A percentile compares a stretch with the other conserved stretches of the same genome.
phyloP scores from a whole-genome alignment of 2,113 vertebrate species.

The Ptilonorhynchus violaceus region DNA sequence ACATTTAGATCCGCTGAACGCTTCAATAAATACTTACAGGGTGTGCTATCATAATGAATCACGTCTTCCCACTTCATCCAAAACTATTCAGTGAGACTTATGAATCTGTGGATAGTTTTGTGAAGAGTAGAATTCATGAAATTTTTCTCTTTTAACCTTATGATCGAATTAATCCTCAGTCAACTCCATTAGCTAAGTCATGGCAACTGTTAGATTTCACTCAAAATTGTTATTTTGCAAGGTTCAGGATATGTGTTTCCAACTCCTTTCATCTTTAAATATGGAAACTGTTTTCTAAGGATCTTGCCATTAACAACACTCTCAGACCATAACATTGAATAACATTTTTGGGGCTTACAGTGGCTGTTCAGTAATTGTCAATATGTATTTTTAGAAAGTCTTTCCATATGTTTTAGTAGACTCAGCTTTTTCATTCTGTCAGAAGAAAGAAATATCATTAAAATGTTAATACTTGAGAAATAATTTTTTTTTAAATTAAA shows the following conservation, averaged over 20 bases:
- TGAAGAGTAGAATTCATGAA: neutral
- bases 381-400: neutral
- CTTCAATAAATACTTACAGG: neutral
- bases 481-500: neutral
- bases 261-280: neutral
- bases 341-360: neutral
- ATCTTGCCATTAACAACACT: neutral
- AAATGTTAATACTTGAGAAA: neutral
- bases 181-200: neutral
- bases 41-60: neutral
- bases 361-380: neutral
- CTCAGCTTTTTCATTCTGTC: neutral
- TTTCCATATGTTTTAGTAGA: neutral
- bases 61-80: neutral
- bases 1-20: rapidly evolving
- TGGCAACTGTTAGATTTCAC: neutral
- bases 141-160: neutral
- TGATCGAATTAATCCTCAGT: neutral
- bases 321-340: neutral
- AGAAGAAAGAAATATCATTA: neutral
- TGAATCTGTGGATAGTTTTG: neutral
- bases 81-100: neutral
- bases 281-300: neutral
- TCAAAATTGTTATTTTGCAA: neutral
- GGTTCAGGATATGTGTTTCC: neutral